These are phyloP conservation scores for Charaxes varanes DNA, from an alignment of 1,140 invertebrate genomes.

Conservation along the genomic window DNA sequence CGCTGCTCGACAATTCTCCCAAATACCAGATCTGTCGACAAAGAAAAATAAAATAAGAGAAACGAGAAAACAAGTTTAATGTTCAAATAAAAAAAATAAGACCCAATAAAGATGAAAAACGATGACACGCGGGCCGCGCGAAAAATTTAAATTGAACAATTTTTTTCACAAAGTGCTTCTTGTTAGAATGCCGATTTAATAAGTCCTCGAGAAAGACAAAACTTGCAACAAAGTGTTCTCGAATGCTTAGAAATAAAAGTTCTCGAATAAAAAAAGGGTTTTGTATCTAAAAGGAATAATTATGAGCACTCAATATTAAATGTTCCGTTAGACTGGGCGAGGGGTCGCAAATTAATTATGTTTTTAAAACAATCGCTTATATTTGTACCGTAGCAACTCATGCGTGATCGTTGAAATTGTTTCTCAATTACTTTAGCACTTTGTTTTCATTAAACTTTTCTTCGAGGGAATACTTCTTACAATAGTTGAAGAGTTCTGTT, in stretches of 20 bases:
- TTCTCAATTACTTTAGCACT: constrained; percentile 68
- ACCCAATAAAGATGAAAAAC: constrained; percentile 30
- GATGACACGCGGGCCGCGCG: constrained; percentile 12
- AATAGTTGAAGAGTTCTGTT: constrained; percentile 27
- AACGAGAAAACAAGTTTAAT: constrained; percentile 36
- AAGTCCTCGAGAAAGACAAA: constrained; percentile 38
- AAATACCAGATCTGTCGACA: constrained; percentile 88
- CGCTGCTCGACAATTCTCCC: constrained; percentile 94
- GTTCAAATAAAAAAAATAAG: constrained; percentile 36
- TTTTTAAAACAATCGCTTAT: constrained; percentile 73
- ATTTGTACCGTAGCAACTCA: constrained; percentile 66
- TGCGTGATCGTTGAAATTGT: constrained; percentile 69
- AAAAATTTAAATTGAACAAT: constrained; percentile 29
- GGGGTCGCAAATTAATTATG: constrained; percentile 72
- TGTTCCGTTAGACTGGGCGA: constrained; percentile 64
- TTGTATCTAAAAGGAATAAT: constrained; percentile 67
- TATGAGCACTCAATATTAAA: constrained; percentile 72
- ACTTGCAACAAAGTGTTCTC: constrained; percentile 48
- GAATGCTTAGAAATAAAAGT: constrained; percentile 54
- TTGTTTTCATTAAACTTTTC: constrained; percentile 69
- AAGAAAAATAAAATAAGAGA: constrained; percentile 61
- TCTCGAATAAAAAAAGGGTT: constrained; percentile 61
- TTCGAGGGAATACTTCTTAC: constrained; percentile 42
- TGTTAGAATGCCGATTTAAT: constrained; percentile 28
- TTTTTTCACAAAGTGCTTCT: constrained; percentile 28